phyloP scores from a whole-genome alignment of 2,113 vertebrate species.

The Ranitomeya imitator region DNA sequence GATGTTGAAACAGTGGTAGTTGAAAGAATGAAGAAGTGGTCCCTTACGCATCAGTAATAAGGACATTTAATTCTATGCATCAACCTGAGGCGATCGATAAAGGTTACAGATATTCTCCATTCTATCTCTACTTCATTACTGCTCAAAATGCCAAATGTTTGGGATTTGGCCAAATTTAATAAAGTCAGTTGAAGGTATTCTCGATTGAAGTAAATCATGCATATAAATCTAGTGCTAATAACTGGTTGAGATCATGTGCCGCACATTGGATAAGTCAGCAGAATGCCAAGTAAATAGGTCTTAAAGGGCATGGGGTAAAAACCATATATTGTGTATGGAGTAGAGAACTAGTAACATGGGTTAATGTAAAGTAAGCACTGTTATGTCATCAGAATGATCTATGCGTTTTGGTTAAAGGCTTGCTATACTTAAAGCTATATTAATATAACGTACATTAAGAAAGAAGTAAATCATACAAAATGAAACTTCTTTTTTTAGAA shows the following conservation, averaged over 20 bases:
- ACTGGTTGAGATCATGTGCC: neutral
- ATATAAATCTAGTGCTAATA: constrained; percentile 55
- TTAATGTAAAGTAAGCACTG: constrained; percentile 48
- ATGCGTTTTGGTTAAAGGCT: constrained; percentile 18
- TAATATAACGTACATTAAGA: constrained; percentile 52
- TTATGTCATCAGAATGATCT: constrained; percentile 45
- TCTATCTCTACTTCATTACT: constrained; percentile 58
- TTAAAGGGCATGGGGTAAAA: constrained; percentile 8
- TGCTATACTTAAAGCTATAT: constrained; percentile 44
- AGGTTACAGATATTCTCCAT: constrained; percentile 66
- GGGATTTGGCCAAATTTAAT: constrained; percentile 64
- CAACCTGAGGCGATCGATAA: constrained; percentile 64
- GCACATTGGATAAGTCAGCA: neutral
- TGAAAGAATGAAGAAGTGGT: constrained; percentile 62
- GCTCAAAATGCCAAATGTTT: constrained; percentile 64
- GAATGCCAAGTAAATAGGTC: constrained; percentile 23
- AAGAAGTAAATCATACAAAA: constrained; percentile 46
- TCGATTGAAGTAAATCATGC: constrained; percentile 59
- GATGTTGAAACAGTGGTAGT: constrained; percentile 49
- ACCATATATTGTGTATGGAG: constrained; percentile 33
- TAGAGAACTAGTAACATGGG: constrained; percentile 20
- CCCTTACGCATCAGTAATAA: constrained; percentile 64
- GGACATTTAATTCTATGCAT: constrained; percentile 64
- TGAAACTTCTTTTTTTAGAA: neutral
- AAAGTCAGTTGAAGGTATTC: constrained; percentile 62